Conservation (phyloP, 1,140 invertebrate species). For the Sminthurinus signatus region DNA sequence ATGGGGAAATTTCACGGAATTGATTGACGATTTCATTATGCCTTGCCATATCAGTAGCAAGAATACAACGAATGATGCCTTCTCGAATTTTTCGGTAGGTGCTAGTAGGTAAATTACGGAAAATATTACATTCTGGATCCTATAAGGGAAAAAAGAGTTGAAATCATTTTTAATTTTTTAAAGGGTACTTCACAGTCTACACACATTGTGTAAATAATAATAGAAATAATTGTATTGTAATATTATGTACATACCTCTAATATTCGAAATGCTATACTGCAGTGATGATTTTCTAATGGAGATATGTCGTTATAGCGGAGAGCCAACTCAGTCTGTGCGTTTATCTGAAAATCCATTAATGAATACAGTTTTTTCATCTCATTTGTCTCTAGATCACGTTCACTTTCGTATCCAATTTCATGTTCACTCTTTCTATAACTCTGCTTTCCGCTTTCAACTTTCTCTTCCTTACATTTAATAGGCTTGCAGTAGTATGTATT, state of each 20-base stretch:
- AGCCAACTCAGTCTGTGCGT: conserved; percentile 75
- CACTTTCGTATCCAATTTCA: too few species aligned
- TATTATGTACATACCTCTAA: too few species aligned
- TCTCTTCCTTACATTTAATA: too few species aligned
- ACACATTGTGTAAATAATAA: too few species aligned
- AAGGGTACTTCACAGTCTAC: too few species aligned
- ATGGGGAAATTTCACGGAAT: conserved; percentile 61
- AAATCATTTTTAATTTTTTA: too few species aligned
- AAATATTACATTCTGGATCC: conserved; percentile 68
- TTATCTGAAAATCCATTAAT: conserved; percentile 52
- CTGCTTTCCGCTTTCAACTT: too few species aligned
- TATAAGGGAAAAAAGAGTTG: too few species aligned
- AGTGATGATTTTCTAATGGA: conserved; percentile 82
- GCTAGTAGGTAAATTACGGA: conserved; percentile 59
- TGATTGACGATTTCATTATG: conserved; percentile 78
- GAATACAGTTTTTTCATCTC: background rate
- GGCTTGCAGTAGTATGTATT: too few species aligned
- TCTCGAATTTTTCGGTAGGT: conserved; percentile 61
- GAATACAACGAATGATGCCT: conserved; percentile 74
- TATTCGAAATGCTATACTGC: conserved; percentile 75
- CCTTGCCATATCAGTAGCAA: conserved; percentile 76
- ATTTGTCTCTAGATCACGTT: background rate
- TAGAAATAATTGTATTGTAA: too few species aligned
- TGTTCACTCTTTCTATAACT: too few species aligned
- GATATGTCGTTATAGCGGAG: conserved; percentile 84